Evolutionary conservation across 2,797 vertebrate species (phyloP).

Genomic region (Epinephelus malabaricus): DNA sequence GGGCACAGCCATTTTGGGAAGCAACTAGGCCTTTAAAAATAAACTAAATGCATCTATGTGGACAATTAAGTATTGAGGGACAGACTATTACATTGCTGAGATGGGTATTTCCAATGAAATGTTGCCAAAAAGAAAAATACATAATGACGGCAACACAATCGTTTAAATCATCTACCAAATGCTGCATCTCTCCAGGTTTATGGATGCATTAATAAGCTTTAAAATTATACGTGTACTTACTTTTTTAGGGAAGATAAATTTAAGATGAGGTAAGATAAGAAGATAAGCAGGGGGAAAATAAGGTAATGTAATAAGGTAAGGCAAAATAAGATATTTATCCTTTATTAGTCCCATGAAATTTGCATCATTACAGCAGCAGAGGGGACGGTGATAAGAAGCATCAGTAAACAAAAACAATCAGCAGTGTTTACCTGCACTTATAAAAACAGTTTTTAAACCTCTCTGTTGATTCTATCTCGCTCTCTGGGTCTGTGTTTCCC

Average conservation of each 20-base stretch:
- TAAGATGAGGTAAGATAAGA: too few relatives aligned
- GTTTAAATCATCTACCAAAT: not conserved
- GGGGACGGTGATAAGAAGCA: too few relatives aligned
- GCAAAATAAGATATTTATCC: too few relatives aligned
- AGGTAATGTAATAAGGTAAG: too few relatives aligned
- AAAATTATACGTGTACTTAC: not conserved
- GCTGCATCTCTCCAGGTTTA: not conserved
- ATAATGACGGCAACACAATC: not conserved
- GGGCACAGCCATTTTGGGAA: not conserved
- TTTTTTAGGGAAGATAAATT: not conserved
- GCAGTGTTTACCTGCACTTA: constrained; percentile 5
- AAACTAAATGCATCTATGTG: too few relatives aligned
- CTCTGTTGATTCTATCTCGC: not conserved
- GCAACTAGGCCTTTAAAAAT: not conserved
- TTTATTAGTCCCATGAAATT: too few relatives aligned
- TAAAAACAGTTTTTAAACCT: not conserved
- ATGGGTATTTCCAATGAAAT: not conserved
- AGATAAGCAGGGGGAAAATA: too few relatives aligned
- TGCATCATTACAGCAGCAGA: too few relatives aligned
- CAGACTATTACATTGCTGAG: not conserved
- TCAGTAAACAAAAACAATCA: not conserved
- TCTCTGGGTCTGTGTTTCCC: constrained; percentile 1
- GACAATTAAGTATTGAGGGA: not conserved
- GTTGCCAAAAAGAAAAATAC: not conserved
- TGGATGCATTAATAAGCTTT: not conserved